Conservation (phyloP, 2,888 invertebrate genomes). For the Stenodera caucasica region DNA sequence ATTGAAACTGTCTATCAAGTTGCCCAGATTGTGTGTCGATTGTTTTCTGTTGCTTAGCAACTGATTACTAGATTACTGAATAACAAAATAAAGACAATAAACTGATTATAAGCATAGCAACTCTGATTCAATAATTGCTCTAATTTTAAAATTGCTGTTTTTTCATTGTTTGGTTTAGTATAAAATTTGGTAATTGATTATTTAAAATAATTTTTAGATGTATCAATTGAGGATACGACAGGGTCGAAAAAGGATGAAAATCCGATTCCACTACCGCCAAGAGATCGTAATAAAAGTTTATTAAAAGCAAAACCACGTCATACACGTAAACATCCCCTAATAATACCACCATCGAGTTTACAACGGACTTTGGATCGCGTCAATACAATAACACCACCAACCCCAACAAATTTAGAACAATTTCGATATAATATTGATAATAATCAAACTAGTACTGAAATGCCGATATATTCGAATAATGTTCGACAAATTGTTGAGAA, state of each 20-base stretch:
- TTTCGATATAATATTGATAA: constrained; percentile 33
- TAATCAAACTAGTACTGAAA: constrained; percentile 27
- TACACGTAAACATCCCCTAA: constrained; percentile 78
- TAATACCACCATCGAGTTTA: constrained; percentile 67
- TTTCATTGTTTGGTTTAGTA: too few species aligned
- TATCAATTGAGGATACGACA: not conserved
- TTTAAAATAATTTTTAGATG: not conserved
- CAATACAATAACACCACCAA: constrained; percentile 54
- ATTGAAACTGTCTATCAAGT: too few species aligned
- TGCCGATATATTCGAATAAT: constrained; percentile 48
- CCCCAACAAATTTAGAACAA: constrained; percentile 32
- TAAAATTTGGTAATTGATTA: too few species aligned
- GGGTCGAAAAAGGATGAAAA: constrained; percentile 55
- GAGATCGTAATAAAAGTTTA: constrained; percentile 69
- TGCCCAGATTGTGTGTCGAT: too few species aligned
- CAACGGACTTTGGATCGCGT: constrained; percentile 67
- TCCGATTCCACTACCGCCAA: constrained; percentile 77
- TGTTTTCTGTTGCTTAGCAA: too few species aligned
- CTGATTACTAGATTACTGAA: too few species aligned
- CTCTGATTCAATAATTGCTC: too few species aligned
- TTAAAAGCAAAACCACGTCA: constrained; percentile 70
- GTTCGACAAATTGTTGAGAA: constrained; percentile 44
- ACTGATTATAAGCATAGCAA: too few species aligned
- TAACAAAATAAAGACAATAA: too few species aligned
- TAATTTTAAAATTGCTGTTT: too few species aligned